Percentiles rank a stretch among this genome's conserved stretches.
Evolutionary conservation across 2,888 invertebrate species (phyloP).

Genomic region (Eledona agricola): DNA sequence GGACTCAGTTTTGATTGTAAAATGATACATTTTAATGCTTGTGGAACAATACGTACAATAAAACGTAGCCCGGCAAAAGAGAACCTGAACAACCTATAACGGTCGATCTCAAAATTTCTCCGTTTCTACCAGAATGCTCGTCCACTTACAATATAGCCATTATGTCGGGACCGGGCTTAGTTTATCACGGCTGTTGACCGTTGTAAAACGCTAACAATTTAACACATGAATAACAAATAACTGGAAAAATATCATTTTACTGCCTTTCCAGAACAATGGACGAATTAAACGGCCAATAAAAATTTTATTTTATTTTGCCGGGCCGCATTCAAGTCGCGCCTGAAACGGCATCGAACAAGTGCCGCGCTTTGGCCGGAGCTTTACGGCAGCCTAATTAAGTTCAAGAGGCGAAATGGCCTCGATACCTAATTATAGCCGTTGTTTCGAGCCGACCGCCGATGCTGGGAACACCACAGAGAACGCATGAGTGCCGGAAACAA

Average conservation of each 20-base stretch:
- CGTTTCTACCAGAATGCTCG: constrained; percentile 18
- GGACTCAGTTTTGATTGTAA: constrained; percentile 55
- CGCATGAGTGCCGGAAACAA: constrained; percentile 47
- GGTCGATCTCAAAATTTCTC: neutral
- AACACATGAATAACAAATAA: constrained; percentile 35
- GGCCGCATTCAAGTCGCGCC: constrained; percentile 20
- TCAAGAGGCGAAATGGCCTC: neutral
- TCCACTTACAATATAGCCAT: constrained; percentile 27
- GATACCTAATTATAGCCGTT: constrained; percentile 6
- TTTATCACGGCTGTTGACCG: constrained; percentile 26
- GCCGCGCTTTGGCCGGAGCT: constrained; percentile 5
- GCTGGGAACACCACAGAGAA: no score
- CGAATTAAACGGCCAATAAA: constrained; percentile 30
- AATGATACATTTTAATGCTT: constrained; percentile 59
- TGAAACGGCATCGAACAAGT: constrained; percentile 10
- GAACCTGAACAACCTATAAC: neutral
- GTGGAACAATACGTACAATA: constrained; percentile 53
- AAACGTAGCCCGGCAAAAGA: constrained; percentile 48
- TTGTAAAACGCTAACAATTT: constrained; percentile 30
- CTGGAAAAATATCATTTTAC: constrained; percentile 25
- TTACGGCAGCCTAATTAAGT: constrained; percentile 19
- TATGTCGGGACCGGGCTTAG: constrained; percentile 20
- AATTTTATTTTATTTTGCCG: constrained; percentile 19
- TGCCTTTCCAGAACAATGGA: constrained; percentile 21
- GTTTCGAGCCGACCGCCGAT: neutral